These are phyloP conservation scores for Clarias fuscus DNA, from an alignment of 2,797 vertebrate species.

Conservation along the genomic window DNA sequence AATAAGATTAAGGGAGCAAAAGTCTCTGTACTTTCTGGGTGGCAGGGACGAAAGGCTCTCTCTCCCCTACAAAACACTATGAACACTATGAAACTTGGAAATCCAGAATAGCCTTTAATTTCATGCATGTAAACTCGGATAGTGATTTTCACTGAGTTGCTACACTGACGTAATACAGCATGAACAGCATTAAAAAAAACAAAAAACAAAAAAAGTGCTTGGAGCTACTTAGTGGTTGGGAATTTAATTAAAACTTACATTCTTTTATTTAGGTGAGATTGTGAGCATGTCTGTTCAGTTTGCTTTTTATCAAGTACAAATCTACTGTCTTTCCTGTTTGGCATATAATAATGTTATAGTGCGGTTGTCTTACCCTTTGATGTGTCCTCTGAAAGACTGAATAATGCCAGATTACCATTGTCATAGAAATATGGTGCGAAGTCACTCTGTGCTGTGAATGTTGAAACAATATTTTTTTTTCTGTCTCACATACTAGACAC, in stretches of 20 bases:
- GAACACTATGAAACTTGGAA: neutral
- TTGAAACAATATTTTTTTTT: conserved; percentile 52
- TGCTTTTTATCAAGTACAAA: neutral
- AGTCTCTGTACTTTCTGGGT: neutral
- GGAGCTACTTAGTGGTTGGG: neutral
- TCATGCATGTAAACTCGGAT: neutral
- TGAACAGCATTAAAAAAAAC: neutral
- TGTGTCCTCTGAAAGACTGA: conserved; percentile 93
- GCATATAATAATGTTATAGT: neutral
- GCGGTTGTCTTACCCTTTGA: conserved; percentile 81
- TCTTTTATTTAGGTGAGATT: neutral
- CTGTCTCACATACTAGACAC: neutral
- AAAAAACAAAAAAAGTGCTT: too few relatives aligned
- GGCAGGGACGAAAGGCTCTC: neutral
- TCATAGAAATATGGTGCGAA: conserved; percentile 94
- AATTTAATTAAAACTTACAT: neutral
- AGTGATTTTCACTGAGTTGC: neutral
- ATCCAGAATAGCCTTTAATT: too few relatives aligned
- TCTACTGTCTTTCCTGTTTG: neutral
- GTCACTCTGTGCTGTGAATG: conserved; percentile 80
- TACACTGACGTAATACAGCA: neutral
- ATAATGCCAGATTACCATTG: conserved; percentile 94
- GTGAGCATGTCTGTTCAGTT: neutral
- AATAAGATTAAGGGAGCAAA: neutral
- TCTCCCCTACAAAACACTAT: neutral